Evolutionary conservation across 2,113 vertebrate genomes (phyloP).

Genomic region (Phrynocephalus versicolor): DNA sequence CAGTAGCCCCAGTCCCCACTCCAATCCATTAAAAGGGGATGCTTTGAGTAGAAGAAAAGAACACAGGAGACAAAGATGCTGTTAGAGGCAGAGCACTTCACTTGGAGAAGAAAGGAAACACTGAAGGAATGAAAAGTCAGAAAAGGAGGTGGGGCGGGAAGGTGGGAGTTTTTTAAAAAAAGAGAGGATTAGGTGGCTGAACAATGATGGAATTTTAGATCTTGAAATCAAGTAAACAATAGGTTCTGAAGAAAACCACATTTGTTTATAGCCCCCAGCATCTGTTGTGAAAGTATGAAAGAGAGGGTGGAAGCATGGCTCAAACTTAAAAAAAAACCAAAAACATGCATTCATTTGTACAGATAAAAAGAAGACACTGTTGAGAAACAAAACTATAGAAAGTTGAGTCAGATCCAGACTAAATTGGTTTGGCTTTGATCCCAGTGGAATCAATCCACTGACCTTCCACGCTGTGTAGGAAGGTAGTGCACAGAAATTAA

Average conservation of each 20-base stretch:
- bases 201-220: constrained; percentile 63
- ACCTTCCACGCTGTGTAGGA: neutral
- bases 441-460: neutral
- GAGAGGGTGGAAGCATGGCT: neutral
- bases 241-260: constrained; percentile 57
- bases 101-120: constrained; percentile 60
- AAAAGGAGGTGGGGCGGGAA: constrained; percentile 51
- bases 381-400: too few relatives aligned
- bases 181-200: constrained; percentile 65
- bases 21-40: constrained; percentile 36
- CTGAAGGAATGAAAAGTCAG: constrained; percentile 60
- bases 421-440: neutral
- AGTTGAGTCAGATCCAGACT: neutral
- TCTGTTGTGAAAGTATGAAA: constrained; percentile 17
- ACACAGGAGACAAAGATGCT: constrained; percentile 53
- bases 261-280: constrained; percentile 49
- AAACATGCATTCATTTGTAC: neutral
- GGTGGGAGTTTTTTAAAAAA: too few relatives aligned
- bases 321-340: neutral
- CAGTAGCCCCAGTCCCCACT: constrained; percentile 38
- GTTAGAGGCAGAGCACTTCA: constrained; percentile 53
- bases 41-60: constrained; percentile 48
- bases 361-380: too few relatives aligned
- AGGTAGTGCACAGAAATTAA: neutral
- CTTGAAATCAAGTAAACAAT: constrained; percentile 65